Conservation (phyloP, 2,888 invertebrate genomes). For the Rhopalosiphum nymphaeae region DNA sequence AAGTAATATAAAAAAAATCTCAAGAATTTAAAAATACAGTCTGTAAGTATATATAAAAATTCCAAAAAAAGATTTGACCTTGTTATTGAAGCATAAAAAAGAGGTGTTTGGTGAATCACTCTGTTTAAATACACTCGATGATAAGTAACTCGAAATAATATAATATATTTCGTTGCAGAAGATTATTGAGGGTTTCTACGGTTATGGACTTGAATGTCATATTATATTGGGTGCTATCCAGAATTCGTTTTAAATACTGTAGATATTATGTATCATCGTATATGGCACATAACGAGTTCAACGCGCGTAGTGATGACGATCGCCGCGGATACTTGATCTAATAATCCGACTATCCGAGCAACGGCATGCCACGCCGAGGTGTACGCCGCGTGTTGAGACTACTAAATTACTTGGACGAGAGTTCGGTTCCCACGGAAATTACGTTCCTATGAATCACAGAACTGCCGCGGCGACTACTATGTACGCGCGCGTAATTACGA, state of each 20-base stretch:
- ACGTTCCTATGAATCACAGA: slow-evolving; percentile 22
- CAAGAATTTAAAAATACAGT: too few relatives aligned
- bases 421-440: slow-evolving; percentile 60
- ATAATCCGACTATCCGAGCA: slow-evolving; percentile 36
- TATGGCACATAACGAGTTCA: slow-evolving; percentile 18
- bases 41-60: too few relatives aligned
- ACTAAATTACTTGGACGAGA: slow-evolving; percentile 54
- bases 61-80: too few relatives aligned
- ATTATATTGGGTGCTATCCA: not conserved
- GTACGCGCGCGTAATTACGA: slow-evolving; percentile 6
- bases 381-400: slow-evolving; percentile 54
- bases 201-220: not conserved
- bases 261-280: not conserved
- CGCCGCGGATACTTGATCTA: not conserved
- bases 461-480: not conserved
- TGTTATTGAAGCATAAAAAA: too few relatives aligned
- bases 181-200: not conserved
- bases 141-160: not conserved
- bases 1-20: too few relatives aligned
- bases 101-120: too few relatives aligned
- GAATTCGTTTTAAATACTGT: slow-evolving; percentile 8
- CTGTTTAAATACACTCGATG: too few relatives aligned
- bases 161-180: not conserved
- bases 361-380: not conserved
- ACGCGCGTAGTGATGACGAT: not conserved